Evolutionary conservation across 2,113 vertebrate genomes (phyloP), one percentile per base, ranked within the genome.

Genomic region (Brachyhypopomus gauderio): DNA sequence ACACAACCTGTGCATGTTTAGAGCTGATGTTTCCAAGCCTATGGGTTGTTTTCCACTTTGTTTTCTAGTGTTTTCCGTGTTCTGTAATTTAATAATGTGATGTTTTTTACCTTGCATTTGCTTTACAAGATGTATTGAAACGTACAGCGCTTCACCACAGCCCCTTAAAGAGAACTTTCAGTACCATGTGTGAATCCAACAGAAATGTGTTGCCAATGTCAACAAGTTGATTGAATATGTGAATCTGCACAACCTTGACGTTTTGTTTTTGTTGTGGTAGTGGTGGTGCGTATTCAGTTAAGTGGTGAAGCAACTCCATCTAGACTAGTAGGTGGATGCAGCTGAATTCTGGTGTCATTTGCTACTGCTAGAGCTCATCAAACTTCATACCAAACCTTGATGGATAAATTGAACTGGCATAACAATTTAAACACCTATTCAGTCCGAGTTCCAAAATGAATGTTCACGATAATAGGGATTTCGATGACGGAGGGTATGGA

Each of bases 1-100:
- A 90, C 73, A 89, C 88, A 81, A 66, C 80, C 84, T 72, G 82
- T 87, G 76, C 89, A 89, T 86, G 84, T 87, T 38, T 78, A 86
- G 78, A 87, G 72, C 81, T 7, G 72, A 78, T 70, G 72, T 84
- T 38, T 89, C 81, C 79, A 78, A 82, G 67, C 85, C 80, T 81
- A 80, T 85, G 25, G 77, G 83, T 83, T 78, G 34, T 69, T 52
- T 82, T 79, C 41, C 16, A 34, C 22, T 27, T 56, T 76, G 66
- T 27, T 58, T 55, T 64, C 30, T 78, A 48, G 17, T 76, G 2
- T 8, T 75, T 59, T 17, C 27, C 66, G n/a, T 76, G 56, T 76
- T 82, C 64, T 77, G 59, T 82, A 74, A 74, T 27, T 73, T 70
- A 66, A 58, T 30, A 38, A 20, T 12, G 11, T 34, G 4, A 27